Conservation (phyloP, 2,888 invertebrate species). For the Andrena chrysosceles region DNA sequence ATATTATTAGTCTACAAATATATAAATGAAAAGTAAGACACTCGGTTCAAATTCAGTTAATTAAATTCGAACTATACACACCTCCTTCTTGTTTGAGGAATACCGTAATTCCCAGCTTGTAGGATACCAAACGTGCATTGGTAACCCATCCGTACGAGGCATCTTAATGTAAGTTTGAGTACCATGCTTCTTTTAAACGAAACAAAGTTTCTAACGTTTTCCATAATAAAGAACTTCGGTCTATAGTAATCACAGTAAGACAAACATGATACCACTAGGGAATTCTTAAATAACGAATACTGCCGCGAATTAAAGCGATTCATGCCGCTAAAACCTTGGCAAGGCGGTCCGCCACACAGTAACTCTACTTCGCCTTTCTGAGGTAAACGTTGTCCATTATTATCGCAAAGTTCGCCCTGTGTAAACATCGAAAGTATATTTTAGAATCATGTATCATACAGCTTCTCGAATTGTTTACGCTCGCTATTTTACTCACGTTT, state of each 20-base stretch:
- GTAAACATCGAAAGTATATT: constrained; percentile 24
- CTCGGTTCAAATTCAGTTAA: background rate
- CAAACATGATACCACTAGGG: constrained; percentile 92
- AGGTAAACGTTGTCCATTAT: constrained; percentile 88
- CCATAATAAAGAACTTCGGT: constrained; percentile 93
- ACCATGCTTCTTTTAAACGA: constrained; percentile 93
- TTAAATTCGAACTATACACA: constrained; percentile 65
- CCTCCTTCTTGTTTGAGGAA: constrained; percentile 92
- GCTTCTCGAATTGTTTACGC: background rate
- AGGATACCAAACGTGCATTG: constrained; percentile 94
- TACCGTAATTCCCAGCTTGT: constrained; percentile 94
- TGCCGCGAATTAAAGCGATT: constrained; percentile 94
- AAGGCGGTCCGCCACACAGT: constrained; percentile 94
- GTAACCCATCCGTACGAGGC: constrained; percentile 93
- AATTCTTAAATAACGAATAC: constrained; percentile 94
- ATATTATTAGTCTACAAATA: constrained; percentile 87
- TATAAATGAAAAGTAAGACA: constrained; percentile 7
- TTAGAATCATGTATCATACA: background rate
- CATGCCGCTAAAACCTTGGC: constrained; percentile 96
- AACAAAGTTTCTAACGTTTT: constrained; percentile 95
- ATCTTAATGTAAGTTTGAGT: constrained; percentile 91
- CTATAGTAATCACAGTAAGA: constrained; percentile 95
- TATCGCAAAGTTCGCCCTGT: constrained; percentile 86
- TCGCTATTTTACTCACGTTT: constrained; percentile 84
- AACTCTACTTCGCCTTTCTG: constrained; percentile 93